Conservation (phyloP, 2,113 vertebrate genomes). For the Phycodurus eques region DNA sequence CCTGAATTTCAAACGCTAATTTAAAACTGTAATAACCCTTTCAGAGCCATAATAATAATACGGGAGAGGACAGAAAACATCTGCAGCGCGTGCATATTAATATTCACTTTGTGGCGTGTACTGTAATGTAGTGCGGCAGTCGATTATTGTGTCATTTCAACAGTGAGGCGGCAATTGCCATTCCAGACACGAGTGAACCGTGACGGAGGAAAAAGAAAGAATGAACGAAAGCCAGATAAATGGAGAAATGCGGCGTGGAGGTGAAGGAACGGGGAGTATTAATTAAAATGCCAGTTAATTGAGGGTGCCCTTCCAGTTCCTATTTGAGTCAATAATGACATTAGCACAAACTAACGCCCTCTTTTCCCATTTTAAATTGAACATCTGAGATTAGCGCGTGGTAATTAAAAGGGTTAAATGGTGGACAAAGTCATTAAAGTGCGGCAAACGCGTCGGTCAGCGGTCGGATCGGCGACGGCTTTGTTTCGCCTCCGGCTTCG, state of each 20-base stretch:
- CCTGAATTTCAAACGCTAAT: neutral
- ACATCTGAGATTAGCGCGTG: constrained; percentile 14
- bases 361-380: constrained; percentile 11
- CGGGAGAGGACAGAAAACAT: neutral
- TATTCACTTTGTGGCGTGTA: constrained; percentile 23
- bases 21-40: neutral
- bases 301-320: constrained; percentile 12
- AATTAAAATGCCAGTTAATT: constrained; percentile 21
- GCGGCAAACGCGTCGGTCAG: constrained; percentile 22
- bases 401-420: constrained; percentile 9
- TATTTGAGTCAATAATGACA: constrained; percentile 10
- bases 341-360: neutral
- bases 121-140: constrained; percentile 18
- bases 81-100: constrained; percentile 17
- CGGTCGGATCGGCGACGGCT: constrained; percentile 41
- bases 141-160: constrained; percentile 32
- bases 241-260: neutral
- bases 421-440: constrained; percentile 14
- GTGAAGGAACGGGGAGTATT: neutral
- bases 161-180: constrained; percentile 27
- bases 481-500: constrained; percentile 44
- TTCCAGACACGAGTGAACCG: constrained; percentile 17
- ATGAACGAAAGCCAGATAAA: neutral
- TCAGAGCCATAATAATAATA: neutral
- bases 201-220: neutral